A percentile compares a stretch with the other conserved stretches of the same genome.
phyloP scores from a whole-genome alignment of 1,140 invertebrate species.

The Oscheius sp. region DNA sequence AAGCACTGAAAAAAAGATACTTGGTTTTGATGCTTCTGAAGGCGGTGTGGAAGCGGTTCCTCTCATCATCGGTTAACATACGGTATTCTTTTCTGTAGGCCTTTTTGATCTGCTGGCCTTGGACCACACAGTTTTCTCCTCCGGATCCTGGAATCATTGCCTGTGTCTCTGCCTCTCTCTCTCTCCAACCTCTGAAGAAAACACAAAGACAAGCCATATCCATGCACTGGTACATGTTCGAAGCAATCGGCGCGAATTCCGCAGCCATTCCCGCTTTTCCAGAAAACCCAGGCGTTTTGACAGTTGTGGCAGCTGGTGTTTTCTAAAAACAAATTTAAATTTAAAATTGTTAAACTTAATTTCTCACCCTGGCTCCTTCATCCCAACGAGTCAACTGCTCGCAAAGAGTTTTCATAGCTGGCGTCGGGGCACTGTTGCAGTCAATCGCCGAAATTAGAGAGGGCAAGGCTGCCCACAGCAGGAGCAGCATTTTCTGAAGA shows the following conservation, averaged over 20 bases:
- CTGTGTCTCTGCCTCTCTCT: not conserved
- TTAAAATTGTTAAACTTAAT: not conserved
- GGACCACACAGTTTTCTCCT: conserved; percentile 26
- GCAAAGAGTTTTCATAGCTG: conserved; percentile 50
- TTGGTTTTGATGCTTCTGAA: conserved; percentile 57
- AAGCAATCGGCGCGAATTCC: conserved; percentile 40
- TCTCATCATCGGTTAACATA: conserved; percentile 54
- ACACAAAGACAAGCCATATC: conserved; percentile 35
- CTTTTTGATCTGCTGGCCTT: conserved; percentile 37
- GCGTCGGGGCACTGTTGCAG: conserved; percentile 50
- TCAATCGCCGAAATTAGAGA: no score
- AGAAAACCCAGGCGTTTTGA: conserved; percentile 27
- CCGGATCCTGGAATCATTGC: conserved; percentile 13
- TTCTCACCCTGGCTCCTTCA: conserved; percentile 47
- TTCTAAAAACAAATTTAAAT: conserved; percentile 24
- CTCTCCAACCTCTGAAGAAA: conserved; percentile 32
- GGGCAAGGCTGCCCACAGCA: no score
- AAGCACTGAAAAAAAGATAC: no score
- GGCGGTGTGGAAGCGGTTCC: conserved; percentile 54
- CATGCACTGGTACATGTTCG: conserved; percentile 41
- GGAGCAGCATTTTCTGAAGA: no score
- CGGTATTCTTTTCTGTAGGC: conserved; percentile 60
- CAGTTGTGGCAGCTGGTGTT: conserved; percentile 2
- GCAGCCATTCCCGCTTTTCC: conserved; percentile 25
- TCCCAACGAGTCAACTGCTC: conserved; percentile 54